phyloP scores from a whole-genome alignment of 2,797 vertebrate genomes.

The Brachyrhaphis roseni region DNA sequence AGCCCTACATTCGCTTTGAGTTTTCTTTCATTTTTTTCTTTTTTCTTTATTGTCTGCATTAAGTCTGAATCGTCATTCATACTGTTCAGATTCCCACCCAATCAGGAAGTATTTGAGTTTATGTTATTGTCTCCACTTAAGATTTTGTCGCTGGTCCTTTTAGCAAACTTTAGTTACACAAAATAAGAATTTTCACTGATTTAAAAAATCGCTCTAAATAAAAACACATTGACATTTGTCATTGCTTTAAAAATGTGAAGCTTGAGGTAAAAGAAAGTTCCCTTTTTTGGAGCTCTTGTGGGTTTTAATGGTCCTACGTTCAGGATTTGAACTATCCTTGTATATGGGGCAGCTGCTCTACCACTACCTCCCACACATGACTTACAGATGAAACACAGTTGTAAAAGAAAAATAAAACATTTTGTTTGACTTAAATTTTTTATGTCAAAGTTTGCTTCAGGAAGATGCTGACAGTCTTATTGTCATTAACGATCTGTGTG shows the following conservation, averaged over 20 bases:
- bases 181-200: neutral
- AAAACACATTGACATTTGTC: neutral
- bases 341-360: neutral
- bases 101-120: neutral
- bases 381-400: slow-evolving; percentile 11
- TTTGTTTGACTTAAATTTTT: neutral
- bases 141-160: slow-evolving; percentile 8
- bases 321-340: neutral
- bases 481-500: neutral
- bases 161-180: neutral
- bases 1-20: slow-evolving; percentile 21
- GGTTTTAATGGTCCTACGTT: neutral
- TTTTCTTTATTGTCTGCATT: slow-evolving; percentile 6
- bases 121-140: neutral
- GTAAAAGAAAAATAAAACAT: slow-evolving; percentile 7
- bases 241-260: neutral
- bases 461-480: slow-evolving; percentile 7
- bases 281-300: neutral
- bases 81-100: slow-evolving; percentile 1
- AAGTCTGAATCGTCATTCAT: slow-evolving; percentile 12
- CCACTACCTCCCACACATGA: neutral
- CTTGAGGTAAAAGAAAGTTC: neutral
- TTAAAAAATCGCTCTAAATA: neutral
- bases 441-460: neutral
- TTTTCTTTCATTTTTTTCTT: neutral